Evolutionary conservation across 2,797 vertebrate species (phyloP).

Genomic region (Lacerta agilis): DNA sequence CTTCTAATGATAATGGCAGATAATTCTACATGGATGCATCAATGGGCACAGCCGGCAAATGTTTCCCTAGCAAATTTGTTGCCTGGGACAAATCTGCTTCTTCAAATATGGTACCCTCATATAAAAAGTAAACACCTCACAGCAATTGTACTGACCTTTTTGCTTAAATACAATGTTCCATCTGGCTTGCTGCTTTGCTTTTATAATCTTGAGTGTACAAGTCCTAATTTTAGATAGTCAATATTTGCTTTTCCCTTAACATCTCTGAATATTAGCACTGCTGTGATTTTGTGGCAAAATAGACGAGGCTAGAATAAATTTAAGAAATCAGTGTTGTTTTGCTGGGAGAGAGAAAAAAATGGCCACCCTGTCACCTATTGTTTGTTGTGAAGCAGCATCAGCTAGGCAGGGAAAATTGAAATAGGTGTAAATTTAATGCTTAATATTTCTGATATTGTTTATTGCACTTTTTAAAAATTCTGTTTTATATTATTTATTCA

Average conservation of each 20-base stretch:
- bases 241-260: constrained; percentile 70
- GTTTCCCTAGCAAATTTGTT: constrained; percentile 53
- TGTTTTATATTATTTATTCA: not conserved
- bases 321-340: constrained; percentile 19
- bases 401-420: not conserved
- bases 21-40: constrained; percentile 46
- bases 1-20: constrained; percentile 37
- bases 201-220: constrained; percentile 32
- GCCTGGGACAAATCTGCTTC: constrained; percentile 46
- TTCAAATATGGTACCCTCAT: constrained; percentile 37
- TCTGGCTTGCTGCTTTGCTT: constrained; percentile 62
- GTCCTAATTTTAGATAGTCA: constrained; percentile 56
- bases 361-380: constrained; percentile 9
- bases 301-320: constrained; percentile 4
- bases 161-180: constrained; percentile 62
- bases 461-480: not conserved
- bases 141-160: constrained; percentile 63
- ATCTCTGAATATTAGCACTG: constrained; percentile 29
- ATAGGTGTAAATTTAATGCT: not conserved
- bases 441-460: not conserved
- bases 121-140: constrained; percentile 54
- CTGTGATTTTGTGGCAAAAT: constrained; percentile 39
- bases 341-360: constrained; percentile 6
- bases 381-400: not conserved
- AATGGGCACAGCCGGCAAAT: constrained; percentile 6